A percentile compares a stretch with the other conserved stretches of the same genome.
Conservation (phyloP, 2,797 vertebrate species). For the Siniperca scherzeri region DNA sequence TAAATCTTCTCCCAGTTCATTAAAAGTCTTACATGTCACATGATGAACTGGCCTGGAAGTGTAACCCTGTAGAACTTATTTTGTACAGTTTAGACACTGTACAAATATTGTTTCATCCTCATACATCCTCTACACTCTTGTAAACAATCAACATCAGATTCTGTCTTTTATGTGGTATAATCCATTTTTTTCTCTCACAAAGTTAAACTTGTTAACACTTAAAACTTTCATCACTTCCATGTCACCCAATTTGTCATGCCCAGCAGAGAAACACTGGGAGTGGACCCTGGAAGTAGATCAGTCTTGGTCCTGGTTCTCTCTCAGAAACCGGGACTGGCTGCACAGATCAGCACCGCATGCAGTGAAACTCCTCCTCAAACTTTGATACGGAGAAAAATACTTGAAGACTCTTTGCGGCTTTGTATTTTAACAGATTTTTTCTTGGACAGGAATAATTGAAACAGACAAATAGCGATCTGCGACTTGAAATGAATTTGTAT, state of each 20-base stretch:
- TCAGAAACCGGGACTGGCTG: slow-evolving; percentile 17
- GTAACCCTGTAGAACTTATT: too few species aligned
- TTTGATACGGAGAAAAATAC: background rate
- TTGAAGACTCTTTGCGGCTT: too few species aligned
- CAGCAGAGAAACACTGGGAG: slow-evolving; percentile 14
- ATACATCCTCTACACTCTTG: background rate
- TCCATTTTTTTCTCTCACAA: too few species aligned
- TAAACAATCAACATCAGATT: background rate
- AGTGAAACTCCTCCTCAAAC: background rate
- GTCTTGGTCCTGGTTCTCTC: slow-evolving; percentile 32
- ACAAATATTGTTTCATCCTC: background rate
- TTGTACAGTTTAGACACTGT: too few species aligned
- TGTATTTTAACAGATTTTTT: background rate
- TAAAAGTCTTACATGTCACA: background rate
- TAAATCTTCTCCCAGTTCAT: background rate
- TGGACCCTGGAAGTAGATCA: slow-evolving; percentile 20
- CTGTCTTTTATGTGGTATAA: background rate
- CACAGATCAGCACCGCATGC: background rate
- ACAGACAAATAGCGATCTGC: too few species aligned
- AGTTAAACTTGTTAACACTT: background rate
- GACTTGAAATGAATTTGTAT: too few species aligned
- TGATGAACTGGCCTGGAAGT: too few species aligned
- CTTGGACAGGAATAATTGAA: too few species aligned
- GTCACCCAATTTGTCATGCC: background rate
- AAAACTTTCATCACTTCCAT: slow-evolving; percentile 4